Base-by-base conservation (phyloP, 2,797 vertebrate species). In the Microctenopoma steveboyesi region DNA sequence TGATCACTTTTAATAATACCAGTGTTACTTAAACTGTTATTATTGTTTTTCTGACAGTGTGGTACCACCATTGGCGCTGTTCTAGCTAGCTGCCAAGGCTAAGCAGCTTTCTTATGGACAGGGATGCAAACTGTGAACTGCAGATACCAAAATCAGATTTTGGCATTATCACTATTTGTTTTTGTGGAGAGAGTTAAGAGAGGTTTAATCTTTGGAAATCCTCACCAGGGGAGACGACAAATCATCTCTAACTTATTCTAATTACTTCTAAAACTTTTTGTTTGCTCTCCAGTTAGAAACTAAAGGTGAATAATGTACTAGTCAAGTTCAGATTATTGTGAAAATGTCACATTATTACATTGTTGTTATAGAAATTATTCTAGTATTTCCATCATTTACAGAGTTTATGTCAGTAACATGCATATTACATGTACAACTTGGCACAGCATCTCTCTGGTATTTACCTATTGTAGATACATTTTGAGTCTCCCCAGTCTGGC, bases 101-200 rank as follows among this genome's bases (percentile, higher is more conserved):
- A 92, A 92, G 88, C 91, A 75, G 90, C 91, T 90, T 90, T 93
- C 86, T 87, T 83, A 69, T 84, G 87, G 80, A 89, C 78, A 64
- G 88, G 81, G 86, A 91, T 79, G 80, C 86, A 88, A 79, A 89
- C 90, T 93, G 92, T 87, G 82, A 81, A 69, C 88, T 81, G 82
- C 22, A 91, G 93, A 94, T 94, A 93, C 81, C 83, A 79, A 84
- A 93, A 93, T 93, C 92, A 33, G 93, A 93, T 94, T 92, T 90
- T 85, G 91, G 90, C 86, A 89, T 92, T 78, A 91, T 91, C 83
- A 56, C 82, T 85, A 87, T 87, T 90, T 89, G 89, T 89, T 84
- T 90, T 91, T 90, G 86, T 89, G 75, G 85, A 88, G 81, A 85
- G 84, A 82, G 85, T 90, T 89, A 88, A 83, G 84, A 86, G 82